phyloP scores from a whole-genome alignment of 1,140 invertebrate genomes.

The Musca vetustissima region DNA sequence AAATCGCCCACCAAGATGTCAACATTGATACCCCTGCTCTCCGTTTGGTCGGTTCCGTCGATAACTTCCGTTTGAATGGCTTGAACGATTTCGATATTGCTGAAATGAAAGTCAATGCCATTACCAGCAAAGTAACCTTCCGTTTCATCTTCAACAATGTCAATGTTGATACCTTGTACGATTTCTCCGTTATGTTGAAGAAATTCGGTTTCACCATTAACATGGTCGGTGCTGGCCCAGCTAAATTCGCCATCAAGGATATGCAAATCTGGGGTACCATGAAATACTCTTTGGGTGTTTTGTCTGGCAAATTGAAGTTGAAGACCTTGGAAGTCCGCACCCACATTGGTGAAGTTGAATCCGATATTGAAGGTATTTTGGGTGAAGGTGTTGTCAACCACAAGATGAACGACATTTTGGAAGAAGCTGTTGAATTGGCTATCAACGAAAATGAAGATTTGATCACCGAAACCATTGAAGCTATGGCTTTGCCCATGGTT shows the following conservation, averaged over 20 bases:
- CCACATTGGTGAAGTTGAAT: slow-evolving; percentile 48
- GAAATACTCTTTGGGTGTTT: slow-evolving; percentile 46
- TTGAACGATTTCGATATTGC: slow-evolving; percentile 49
- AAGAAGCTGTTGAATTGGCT: slow-evolving; percentile 41
- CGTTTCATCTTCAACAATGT: slow-evolving; percentile 45
- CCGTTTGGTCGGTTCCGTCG: slow-evolving; percentile 38
- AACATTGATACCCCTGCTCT: slow-evolving; percentile 39
- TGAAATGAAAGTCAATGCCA: slow-evolving; percentile 49
- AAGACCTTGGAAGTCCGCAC: slow-evolving; percentile 47
- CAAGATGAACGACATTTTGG: slow-evolving; percentile 47
- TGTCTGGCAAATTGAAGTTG: slow-evolving; percentile 43
- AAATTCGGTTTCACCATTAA: slow-evolving; percentile 51
- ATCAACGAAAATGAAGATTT: slow-evolving; percentile 51
- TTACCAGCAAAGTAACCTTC: slow-evolving; percentile 51
- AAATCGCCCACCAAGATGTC: slow-evolving; percentile 39
- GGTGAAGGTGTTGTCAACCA: slow-evolving; percentile 44
- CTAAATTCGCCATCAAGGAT: slow-evolving; percentile 48
- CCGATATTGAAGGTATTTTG: slow-evolving; percentile 50
- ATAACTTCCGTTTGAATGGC: slow-evolving; percentile 50
- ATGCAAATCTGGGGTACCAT: slow-evolving; percentile 45
- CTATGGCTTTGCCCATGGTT: slow-evolving; percentile 42
- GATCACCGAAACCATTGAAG: slow-evolving; percentile 47
- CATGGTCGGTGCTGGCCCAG: slow-evolving; percentile 44
- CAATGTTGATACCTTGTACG: slow-evolving; percentile 48
- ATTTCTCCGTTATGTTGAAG: slow-evolving; percentile 40